Conservation (phyloP, 2,888 invertebrate species). For the Drosophila prostipennis region DNA sequence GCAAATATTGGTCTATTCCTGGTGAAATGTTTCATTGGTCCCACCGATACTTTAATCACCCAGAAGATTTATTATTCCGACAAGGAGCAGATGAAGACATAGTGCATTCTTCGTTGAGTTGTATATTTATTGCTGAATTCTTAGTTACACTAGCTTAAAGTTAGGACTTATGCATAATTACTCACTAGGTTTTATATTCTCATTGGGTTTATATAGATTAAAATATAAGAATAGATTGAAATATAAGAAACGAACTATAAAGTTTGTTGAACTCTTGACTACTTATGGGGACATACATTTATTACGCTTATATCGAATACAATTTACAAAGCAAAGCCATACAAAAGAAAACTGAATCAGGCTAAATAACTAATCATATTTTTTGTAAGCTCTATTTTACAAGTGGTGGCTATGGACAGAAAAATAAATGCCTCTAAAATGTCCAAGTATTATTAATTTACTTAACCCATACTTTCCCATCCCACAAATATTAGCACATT, state of each 20-base stretch:
- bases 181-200: neutral
- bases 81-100: neutral
- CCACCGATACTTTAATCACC: neutral
- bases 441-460: too few relatives aligned
- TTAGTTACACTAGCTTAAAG: neutral
- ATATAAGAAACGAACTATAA: neutral
- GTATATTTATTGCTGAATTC: slow-evolving; percentile 3
- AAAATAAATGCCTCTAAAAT: neutral
- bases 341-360: neutral
- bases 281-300: neutral
- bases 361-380: too few relatives aligned
- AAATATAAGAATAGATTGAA: too few relatives aligned
- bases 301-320: neutral
- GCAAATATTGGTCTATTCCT: slow-evolving; percentile 9
- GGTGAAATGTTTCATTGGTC: slow-evolving; percentile 2
- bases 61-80: slow-evolving; percentile 4
- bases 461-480: neutral
- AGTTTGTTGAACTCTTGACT: neutral
- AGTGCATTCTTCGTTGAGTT: neutral
- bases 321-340: neutral
- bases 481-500: neutral
- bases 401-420: neutral
- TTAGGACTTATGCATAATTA: slow-evolving; percentile 3
- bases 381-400: too few relatives aligned
- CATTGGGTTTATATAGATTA: neutral